phyloP scores from a whole-genome alignment of 2,113 vertebrate genomes.

The Aleadryas rufinucha region DNA sequence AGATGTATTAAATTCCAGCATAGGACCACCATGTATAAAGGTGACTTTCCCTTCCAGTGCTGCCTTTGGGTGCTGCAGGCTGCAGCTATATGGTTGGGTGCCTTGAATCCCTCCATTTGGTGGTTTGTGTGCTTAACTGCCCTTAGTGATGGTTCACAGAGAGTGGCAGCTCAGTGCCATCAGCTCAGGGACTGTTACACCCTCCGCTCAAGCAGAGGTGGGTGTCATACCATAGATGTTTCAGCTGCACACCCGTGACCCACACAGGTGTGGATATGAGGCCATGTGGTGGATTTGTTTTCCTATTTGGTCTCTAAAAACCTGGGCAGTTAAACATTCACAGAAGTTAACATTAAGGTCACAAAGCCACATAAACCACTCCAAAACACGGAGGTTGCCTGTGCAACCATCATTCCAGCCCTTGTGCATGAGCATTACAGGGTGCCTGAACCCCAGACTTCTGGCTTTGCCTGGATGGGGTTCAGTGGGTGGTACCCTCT shows the following conservation, averaged over 20 bases:
- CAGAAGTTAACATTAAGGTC: neutral
- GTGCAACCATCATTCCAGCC: neutral
- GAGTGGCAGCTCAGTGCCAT: neutral
- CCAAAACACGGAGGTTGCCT: accelerated
- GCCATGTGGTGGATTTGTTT: neutral
- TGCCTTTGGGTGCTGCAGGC: neutral
- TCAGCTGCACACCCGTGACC: neutral
- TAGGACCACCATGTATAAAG: neutral
- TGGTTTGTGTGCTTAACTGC: neutral
- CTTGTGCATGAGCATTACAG: neutral
- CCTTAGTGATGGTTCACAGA: neutral
- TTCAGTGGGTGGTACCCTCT: neutral
- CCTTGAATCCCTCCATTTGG: neutral
- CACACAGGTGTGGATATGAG: neutral
- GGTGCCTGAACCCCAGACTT: accelerated
- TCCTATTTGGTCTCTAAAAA: neutral
- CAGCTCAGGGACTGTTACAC: neutral
- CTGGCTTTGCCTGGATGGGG: neutral
- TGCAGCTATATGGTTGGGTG: neutral
- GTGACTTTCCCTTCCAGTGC: neutral
- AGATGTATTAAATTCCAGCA: neutral
- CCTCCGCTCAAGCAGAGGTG: neutral
- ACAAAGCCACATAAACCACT: neutral
- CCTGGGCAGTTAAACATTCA: slow-evolving; percentile 1
- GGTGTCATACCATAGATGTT: neutral